Evolutionary conservation across 2,888 invertebrate species (phyloP).

Genomic region (Eulithis prunata): DNA sequence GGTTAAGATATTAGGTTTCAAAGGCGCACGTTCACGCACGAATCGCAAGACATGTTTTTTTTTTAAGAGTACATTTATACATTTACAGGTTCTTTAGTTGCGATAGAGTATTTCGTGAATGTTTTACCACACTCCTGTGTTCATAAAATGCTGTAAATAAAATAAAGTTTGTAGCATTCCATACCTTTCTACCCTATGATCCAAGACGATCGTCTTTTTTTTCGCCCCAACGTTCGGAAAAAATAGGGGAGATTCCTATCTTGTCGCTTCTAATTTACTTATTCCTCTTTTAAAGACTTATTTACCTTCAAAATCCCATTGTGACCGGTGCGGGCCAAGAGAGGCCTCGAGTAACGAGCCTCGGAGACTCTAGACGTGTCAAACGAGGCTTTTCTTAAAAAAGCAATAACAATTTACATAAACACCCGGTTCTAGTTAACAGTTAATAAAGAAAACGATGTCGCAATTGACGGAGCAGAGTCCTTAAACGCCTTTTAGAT

Average conservation of each 20-base stretch:
- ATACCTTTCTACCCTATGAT: slow-evolving; percentile 56
- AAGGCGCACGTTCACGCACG: too few species aligned
- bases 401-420: slow-evolving; percentile 85
- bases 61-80: too few species aligned
- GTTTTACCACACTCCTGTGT: too few species aligned
- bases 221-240: slow-evolving; percentile 74
- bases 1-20: too few species aligned
- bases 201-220: slow-evolving; percentile 81
- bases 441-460: slow-evolving; percentile 82
- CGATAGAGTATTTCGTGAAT: too few species aligned
- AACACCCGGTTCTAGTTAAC: slow-evolving; percentile 82
- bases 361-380: slow-evolving; percentile 73
- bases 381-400: slow-evolving; percentile 81
- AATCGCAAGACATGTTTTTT: too few species aligned
- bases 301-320: slow-evolving; percentile 87
- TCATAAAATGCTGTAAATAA: too few species aligned
- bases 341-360: slow-evolving; percentile 74
- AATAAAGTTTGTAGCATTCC: slow-evolving; percentile 46
- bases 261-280: slow-evolving; percentile 92
- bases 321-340: slow-evolving; percentile 74
- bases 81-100: too few species aligned
- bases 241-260: slow-evolving; percentile 90
- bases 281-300: slow-evolving; percentile 90
- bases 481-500: slow-evolving; percentile 76
- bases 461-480: slow-evolving; percentile 77